These are phyloP conservation scores for Eublepharis macularius DNA, from an alignment of 2,113 vertebrate species.

Conservation along the genomic window DNA sequence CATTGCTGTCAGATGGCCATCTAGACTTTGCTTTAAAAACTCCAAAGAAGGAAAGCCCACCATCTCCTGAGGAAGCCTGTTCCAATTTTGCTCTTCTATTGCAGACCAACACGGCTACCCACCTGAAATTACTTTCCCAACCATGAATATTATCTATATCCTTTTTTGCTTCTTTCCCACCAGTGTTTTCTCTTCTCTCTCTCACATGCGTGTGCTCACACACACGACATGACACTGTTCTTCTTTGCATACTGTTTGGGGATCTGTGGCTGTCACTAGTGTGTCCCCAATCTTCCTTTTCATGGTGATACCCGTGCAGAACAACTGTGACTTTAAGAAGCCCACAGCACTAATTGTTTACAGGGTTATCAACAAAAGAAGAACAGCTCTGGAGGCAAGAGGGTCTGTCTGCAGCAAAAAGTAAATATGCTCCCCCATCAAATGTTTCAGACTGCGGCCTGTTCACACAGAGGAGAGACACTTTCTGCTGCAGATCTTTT, in stretches of 20 bases:
- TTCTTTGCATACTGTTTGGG: background rate
- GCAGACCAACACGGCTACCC: too few relatives aligned
- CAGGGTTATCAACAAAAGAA: background rate
- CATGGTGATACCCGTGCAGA: background rate
- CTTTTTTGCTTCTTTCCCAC: background rate
- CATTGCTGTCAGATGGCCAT: too few relatives aligned
- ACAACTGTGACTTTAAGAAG: background rate
- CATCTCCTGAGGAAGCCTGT: too few relatives aligned
- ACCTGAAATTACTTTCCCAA: too few relatives aligned
- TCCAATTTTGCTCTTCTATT: too few relatives aligned
- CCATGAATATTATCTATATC: background rate
- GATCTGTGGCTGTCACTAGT: background rate
- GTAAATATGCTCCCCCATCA: background rate
- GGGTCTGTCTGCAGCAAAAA: background rate
- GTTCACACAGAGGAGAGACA: background rate
- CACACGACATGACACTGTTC: too few relatives aligned
- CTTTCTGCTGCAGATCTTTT: background rate
- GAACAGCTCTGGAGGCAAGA: background rate
- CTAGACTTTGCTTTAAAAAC: too few relatives aligned
- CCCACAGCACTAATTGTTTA: background rate
- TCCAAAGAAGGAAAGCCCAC: too few relatives aligned
- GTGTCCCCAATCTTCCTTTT: background rate
- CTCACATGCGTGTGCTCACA: too few relatives aligned
- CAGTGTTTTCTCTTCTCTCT: too few relatives aligned
- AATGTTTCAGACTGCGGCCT: background rate